Conservation (phyloP, 1,140 invertebrate genomes). For the Drosophila kohkoa region DNA sequence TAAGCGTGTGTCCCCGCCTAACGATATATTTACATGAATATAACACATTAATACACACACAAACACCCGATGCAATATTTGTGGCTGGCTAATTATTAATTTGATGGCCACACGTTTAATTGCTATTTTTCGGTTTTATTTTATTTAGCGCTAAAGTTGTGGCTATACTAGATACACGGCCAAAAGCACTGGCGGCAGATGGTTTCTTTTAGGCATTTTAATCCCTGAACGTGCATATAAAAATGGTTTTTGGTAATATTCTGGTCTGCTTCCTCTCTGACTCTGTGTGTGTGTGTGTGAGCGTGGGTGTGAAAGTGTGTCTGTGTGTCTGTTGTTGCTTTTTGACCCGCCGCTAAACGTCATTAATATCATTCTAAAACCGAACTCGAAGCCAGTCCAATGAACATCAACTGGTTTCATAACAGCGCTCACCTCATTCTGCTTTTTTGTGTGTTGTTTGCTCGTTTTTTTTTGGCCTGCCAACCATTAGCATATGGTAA, state of each 20-base stretch:
- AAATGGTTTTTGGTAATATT: constrained; percentile 50
- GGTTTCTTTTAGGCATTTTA: constrained; percentile 84
- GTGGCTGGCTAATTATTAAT: constrained; percentile 41
- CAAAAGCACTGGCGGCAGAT: constrained; percentile 84
- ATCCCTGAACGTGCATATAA: constrained; percentile 45
- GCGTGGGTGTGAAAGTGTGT: background rate
- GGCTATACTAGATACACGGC: constrained; percentile 75
- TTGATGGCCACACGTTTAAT: constrained; percentile 44
- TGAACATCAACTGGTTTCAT: constrained; percentile 42
- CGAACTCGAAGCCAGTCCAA: constrained; percentile 21
- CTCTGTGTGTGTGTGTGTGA: constrained; percentile 11
- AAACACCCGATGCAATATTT: constrained; percentile 11
- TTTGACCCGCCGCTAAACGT: constrained; percentile 18
- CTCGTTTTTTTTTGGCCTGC: background rate
- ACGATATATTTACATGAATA: constrained; percentile 9
- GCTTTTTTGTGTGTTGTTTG: constrained; percentile 6
- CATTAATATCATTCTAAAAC: constrained; percentile 22
- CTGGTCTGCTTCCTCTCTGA: constrained; percentile 24
- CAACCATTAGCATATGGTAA: constrained; percentile 1
- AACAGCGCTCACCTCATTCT: constrained; percentile 30
- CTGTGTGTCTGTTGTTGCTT: constrained; percentile 29
- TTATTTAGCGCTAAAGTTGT: constrained; percentile 76
- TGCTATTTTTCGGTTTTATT: constrained; percentile 68
- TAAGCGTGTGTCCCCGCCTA: constrained; percentile 32
- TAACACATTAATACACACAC: constrained; percentile 22